Evolutionary conservation across 2,888 invertebrate species (phyloP).

Genomic region (Leucozona laternaria): DNA sequence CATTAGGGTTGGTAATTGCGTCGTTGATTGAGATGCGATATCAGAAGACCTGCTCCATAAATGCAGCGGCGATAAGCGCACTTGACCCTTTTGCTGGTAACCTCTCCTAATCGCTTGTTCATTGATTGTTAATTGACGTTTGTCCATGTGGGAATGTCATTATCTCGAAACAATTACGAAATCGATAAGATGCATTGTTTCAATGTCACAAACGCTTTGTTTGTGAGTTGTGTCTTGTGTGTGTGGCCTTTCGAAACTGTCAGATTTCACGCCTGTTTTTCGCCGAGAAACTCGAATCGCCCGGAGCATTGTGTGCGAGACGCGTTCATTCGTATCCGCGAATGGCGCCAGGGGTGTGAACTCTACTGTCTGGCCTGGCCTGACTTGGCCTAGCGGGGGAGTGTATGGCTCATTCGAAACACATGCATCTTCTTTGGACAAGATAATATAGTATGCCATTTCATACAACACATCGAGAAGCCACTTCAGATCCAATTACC

Average conservation of each 20-base stretch:
- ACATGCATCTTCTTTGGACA: constrained; percentile 62
- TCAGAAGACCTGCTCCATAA: constrained; percentile 47
- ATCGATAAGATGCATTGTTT: constrained; percentile 30
- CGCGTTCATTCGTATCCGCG: constrained; percentile 51
- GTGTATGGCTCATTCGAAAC: constrained; percentile 66
- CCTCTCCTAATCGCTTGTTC: constrained; percentile 76
- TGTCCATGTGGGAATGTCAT: constrained; percentile 31
- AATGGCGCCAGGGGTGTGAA: constrained; percentile 73
- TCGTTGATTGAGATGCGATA: constrained; percentile 62
- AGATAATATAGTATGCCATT: constrained; percentile 48
- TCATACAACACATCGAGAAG: constrained; percentile 20
- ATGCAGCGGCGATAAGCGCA: constrained; percentile 66
- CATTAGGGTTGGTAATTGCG: constrained; percentile 65
- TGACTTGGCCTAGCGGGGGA: constrained; percentile 54
- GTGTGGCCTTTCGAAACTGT: constrained; percentile 46
- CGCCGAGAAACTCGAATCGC: constrained; percentile 9
- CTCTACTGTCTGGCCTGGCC: constrained; percentile 58
- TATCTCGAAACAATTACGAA: constrained; percentile 64
- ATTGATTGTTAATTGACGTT: constrained; percentile 76
- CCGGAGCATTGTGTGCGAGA: not conserved
- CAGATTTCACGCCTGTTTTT: constrained; percentile 70
- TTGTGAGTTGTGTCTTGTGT: not conserved
- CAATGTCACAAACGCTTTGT: constrained; percentile 39
- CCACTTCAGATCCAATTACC: constrained; percentile 68
- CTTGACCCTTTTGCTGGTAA: constrained; percentile 62